phyloP scores from a whole-genome alignment of 35 echinoderm and acorn worm species.

The Ophiothrix spiculata region DNA sequence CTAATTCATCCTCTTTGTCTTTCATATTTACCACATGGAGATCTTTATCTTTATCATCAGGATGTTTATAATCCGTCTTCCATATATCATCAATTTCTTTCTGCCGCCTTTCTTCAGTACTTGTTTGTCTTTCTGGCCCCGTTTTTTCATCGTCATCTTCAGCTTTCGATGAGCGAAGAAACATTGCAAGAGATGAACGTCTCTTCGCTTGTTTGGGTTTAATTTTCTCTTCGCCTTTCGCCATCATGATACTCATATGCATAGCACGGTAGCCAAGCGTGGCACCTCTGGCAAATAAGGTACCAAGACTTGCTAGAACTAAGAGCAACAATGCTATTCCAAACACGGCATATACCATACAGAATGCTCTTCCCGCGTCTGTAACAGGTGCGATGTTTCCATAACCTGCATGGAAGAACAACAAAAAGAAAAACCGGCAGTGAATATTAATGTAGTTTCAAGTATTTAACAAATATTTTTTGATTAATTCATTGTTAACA shows the following conservation, averaged over 20 bases:
- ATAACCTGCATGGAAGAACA: slow-evolving; percentile 62
- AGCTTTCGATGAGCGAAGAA: neutral
- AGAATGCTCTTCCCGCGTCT: slow-evolving; percentile 62
- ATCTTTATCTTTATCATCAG: slow-evolving; percentile 14
- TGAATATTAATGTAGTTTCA: too few relatives aligned
- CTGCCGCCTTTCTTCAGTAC: neutral
- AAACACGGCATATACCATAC: slow-evolving; percentile 85
- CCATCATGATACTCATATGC: slow-evolving; percentile 32
- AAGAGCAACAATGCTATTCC: slow-evolving; percentile 71
- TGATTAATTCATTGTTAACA: too few relatives aligned
- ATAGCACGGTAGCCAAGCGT: slow-evolving; percentile 58
- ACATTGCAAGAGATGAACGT: neutral
- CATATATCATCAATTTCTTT: neutral
- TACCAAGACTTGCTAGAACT: slow-evolving; percentile 68
- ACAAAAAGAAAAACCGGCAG: too few relatives aligned
- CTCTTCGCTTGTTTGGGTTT: slow-evolving; percentile 1
- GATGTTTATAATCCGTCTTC: slow-evolving; percentile 1
- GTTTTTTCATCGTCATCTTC: neutral
- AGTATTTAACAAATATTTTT: too few relatives aligned
- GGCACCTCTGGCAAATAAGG: slow-evolving; percentile 63
- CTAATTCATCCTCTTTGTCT: slow-evolving; percentile 20
- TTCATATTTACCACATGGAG: slow-evolving; percentile 18
- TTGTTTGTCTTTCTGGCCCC: neutral
- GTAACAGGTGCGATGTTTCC: slow-evolving; percentile 84
- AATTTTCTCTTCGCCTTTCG: neutral